Base-by-base conservation (phyloP, 1,140 invertebrate species). In the Galleria mellonella region DNA sequence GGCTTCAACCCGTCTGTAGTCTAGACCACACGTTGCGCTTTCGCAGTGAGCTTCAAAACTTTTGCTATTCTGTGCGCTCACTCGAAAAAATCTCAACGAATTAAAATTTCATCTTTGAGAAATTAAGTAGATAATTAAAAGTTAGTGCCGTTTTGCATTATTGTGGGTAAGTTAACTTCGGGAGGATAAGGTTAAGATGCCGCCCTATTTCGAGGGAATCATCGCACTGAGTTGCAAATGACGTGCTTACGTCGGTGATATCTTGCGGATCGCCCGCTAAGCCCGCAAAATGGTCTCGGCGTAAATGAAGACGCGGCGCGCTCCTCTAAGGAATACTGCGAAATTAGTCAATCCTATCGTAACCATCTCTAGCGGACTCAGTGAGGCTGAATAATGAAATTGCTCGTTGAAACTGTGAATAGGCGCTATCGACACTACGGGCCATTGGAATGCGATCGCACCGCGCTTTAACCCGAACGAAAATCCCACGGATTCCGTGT, bases 341-440 rank as follows among this genome's bases (percentile, higher is more conserved):
- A 73, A 79, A 82, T 81, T 77, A 73, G 73, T 77, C 72, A 74
- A 73, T 72, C 62, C 68, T 71, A 78, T 77, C 71, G 55, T 54
- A 36, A 59, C 52, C 55, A 75, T 83, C 75, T 77, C 51, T 36
- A 59, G 51, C 58, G 55, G 51, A 69, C 41, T 66, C 63, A 51
- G 55, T 54, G 55, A 66, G 55, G 55, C 62, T 72, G 75, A 83
- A 81, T 83, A 83, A 82, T 79, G 70, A 82, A 85, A 82, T 82
- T 73, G 76, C 71, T 81, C 67, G 59, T 69, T 66, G 62, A 73
- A 51, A 55, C 64, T 55, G 57, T 47, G 62, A 55, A 56, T 76
- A 58, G 54, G 50, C 54, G 55, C 58, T 66, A 72, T 75, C 70
- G 67, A 49, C 56, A 60, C 55, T 62, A 43, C 40, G 61, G 54